Conservation (phyloP, 2,113 vertebrate genomes). For the Arenaria interpres region DNA sequence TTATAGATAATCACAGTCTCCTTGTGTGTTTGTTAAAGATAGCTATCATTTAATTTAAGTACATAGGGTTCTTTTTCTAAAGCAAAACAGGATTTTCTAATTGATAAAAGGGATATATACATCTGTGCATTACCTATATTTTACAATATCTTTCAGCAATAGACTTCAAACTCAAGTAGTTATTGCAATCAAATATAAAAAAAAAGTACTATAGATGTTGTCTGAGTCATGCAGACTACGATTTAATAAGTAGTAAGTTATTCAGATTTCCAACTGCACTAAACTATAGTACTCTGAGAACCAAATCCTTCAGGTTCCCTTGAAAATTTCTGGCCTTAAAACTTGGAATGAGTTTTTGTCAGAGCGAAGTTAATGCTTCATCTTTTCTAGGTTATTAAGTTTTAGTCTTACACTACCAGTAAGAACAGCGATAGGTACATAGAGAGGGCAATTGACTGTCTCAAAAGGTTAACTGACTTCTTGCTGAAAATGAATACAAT, state of each 20-base stretch:
- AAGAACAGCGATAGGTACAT: conserved; percentile 44
- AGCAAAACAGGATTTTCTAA: neutral
- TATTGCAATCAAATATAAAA: neutral
- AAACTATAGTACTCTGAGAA: neutral
- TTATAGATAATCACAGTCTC: neutral
- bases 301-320: conserved; percentile 1
- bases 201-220: neutral
- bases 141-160: neutral
- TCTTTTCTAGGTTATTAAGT: conserved; percentile 68
- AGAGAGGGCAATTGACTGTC: conserved; percentile 65
- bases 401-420: conserved; percentile 23
- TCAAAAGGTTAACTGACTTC: conserved; percentile 65
- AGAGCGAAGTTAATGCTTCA: conserved; percentile 28
- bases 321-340: conserved; percentile 44
- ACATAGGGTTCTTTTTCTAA: neutral
- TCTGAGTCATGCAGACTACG: neutral
- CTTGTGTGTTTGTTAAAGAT: neutral
- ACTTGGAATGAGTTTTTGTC: conserved; percentile 44
- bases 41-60: conserved; percentile 24
- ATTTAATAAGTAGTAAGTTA: neutral
- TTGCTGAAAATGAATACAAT: conserved; percentile 59
- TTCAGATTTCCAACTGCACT: neutral
- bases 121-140: neutral
- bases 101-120: neutral
- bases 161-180: neutral